A percentile compares a stretch with the other conserved stretches of the same genome.
Evolutionary conservation across 2,888 invertebrate species (phyloP).

Genomic region (Lepidocyrtoides sp.): DNA sequence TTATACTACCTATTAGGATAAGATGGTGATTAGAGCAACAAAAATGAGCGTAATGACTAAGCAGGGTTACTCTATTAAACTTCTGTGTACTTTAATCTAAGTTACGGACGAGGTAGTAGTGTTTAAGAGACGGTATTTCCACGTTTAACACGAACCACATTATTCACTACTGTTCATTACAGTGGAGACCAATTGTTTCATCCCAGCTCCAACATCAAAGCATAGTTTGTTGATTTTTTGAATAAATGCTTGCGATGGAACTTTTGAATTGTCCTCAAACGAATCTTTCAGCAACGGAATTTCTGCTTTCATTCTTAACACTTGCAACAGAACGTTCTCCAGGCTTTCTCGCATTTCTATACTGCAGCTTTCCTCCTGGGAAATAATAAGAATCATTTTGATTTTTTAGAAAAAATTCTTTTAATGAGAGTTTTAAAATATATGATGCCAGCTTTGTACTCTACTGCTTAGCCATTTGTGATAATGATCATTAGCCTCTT

Average conservation of each 20-base stretch:
- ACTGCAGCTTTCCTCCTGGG: slow-evolving; percentile 53
- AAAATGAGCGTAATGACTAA: slow-evolving; percentile 19
- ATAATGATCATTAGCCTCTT: too few species aligned
- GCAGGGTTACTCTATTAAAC: neutral
- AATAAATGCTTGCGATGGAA: slow-evolving; percentile 62
- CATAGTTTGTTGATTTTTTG: slow-evolving; percentile 83
- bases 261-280: neutral
- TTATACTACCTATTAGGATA: neutral
- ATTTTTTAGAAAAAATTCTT: too few species aligned
- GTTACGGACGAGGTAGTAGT: slow-evolving; percentile 13
- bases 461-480: neutral
- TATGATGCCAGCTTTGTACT: too few species aligned
- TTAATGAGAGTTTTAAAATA: too few species aligned
- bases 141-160: neutral
- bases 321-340: slow-evolving; percentile 82
- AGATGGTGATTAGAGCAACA: neutral
- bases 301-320: slow-evolving; percentile 83
- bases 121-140: neutral
- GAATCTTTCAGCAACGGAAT: slow-evolving; percentile 78
- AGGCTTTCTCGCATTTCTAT: slow-evolving; percentile 74
- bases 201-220: slow-evolving; percentile 84
- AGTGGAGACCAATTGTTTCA: slow-evolving; percentile 83
- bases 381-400: neutral
- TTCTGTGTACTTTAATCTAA: neutral
- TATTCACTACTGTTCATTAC: slow-evolving; percentile 3